phyloP scores from a whole-genome alignment of 92 coral and sea anemone genomes.

The Blastomussa wellsi region DNA sequence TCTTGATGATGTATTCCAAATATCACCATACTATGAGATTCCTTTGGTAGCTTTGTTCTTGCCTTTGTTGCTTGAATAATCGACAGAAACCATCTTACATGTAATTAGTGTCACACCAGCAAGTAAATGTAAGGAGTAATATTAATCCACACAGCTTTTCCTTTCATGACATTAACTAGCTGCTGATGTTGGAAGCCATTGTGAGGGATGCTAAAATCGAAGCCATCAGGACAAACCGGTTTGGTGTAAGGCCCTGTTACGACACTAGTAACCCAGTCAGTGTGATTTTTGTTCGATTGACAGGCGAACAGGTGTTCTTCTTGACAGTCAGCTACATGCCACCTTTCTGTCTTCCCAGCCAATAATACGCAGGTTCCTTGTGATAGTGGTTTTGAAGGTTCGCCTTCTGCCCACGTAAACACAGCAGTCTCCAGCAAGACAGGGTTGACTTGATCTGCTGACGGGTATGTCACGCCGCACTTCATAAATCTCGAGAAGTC shows the following conservation, averaged over 20 bases:
- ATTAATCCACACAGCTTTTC: constrained; percentile 71
- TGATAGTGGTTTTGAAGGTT: constrained; percentile 62
- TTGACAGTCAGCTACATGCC: constrained; percentile 69
- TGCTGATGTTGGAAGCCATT: constrained; percentile 67
- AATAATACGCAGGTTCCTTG: constrained; percentile 57
- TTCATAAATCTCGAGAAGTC: constrained; percentile 69
- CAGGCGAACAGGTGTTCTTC: constrained; percentile 70
- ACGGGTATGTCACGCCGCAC: constrained; percentile 79
- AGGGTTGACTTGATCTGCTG: constrained; percentile 88
- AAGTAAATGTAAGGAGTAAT: constrained; percentile 60
- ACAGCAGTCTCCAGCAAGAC: constrained; percentile 72
- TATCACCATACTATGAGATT: no score
- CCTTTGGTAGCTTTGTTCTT: no score
- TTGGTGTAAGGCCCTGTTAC: constrained; percentile 46
- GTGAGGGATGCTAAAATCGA: constrained; percentile 70
- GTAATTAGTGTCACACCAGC: constrained; percentile 2
- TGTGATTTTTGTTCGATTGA: constrained; percentile 12
- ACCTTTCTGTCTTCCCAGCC: constrained; percentile 62
- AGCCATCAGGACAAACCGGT: constrained; percentile 73
- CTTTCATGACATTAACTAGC: constrained; percentile 40
- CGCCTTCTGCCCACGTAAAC: constrained; percentile 82
- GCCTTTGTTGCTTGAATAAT: no score
- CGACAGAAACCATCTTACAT: no score
- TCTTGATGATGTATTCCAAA: no score
- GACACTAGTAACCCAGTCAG: constrained; percentile 46